Evolutionary conservation across 2,113 vertebrate species (phyloP), one percentile per base, ranked within the genome.

Genomic region (Setophaga coronata): DNA sequence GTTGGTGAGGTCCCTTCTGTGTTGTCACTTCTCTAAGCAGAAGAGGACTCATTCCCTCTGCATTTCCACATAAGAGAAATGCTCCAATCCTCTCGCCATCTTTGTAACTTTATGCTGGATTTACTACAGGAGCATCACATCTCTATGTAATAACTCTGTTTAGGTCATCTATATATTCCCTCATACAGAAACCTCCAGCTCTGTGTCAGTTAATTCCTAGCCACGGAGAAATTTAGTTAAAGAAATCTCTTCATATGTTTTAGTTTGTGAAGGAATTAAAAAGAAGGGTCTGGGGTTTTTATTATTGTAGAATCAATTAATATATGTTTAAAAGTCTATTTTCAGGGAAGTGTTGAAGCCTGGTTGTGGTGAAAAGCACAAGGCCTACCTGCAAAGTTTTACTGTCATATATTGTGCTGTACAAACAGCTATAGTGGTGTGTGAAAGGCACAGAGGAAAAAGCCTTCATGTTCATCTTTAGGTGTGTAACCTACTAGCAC

Each of bases 381-480:
- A 53, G 12, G 11, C 36, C 21, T 89, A 12, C 24, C 26, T 86
- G 33, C 40, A 43, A 15, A 93, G 3, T 74, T 87, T 47, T 83
- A 18, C 18, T 89, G 2, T 38, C 38, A 16, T 1, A 3, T 70
- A 5, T 26, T 62, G 25, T 45, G 6, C 40, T 71, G 17, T 34
- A 51, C 11, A 31, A 12, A 42, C 15, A 74, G 36, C 12, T n/a
- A 8, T 18, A 76, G 40, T 0, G 0, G 9, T 26, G 4, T 34
- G 14, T 57, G 71, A 80, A 91, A 80, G 7, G 10, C 26, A n/a
- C 8, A 51, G 48, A 61, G 45, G 20, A 47, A 82, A 50, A 72
- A 62, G 6, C 17, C 12, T 50, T 69, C 1, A 2, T 51, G 24
- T 23, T 74, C 4, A 31, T 80, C 33, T 72, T n/a, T 50, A 72